Conservation (phyloP, 2,797 vertebrate genomes). For the Lacerta agilis region DNA sequence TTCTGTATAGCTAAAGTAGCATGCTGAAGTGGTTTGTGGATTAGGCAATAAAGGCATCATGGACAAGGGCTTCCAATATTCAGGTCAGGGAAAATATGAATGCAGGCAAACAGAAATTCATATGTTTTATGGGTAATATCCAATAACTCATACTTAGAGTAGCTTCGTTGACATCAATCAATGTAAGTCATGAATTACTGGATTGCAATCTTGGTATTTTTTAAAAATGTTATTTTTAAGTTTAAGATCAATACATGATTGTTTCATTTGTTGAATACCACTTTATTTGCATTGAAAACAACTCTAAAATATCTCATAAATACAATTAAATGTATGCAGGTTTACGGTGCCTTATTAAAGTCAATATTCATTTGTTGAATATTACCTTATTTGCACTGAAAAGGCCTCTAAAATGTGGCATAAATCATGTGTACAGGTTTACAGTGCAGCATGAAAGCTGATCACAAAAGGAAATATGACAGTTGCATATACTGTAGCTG, state of each 20-base stretch:
- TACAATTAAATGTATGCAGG: too few species aligned
- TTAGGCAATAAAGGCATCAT: not conserved
- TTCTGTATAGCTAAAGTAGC: not conserved
- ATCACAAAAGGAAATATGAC: not conserved
- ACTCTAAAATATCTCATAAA: too few species aligned
- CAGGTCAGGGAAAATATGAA: not conserved
- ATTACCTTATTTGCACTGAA: not conserved
- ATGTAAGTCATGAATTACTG: not conserved
- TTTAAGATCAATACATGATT: not conserved
- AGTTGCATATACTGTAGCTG: not conserved
- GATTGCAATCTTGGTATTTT: not conserved
- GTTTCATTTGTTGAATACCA: not conserved
- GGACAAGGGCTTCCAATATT: not conserved
- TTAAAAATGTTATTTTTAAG: not conserved
- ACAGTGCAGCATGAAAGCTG: not conserved
- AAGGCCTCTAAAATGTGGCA: not conserved
- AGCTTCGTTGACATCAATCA: not conserved
- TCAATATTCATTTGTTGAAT: not conserved
- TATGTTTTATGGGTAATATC: not conserved
- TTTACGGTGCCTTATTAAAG: not conserved
- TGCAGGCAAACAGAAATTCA: not conserved
- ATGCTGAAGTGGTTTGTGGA: not conserved
- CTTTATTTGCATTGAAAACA: too few species aligned
- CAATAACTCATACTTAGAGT: too few species aligned
- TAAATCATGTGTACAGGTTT: too few species aligned